Evolutionary conservation across 2,888 invertebrate species (phyloP), one percentile per base, ranked within the genome.

Genomic region (Macroteleia sp.): DNA sequence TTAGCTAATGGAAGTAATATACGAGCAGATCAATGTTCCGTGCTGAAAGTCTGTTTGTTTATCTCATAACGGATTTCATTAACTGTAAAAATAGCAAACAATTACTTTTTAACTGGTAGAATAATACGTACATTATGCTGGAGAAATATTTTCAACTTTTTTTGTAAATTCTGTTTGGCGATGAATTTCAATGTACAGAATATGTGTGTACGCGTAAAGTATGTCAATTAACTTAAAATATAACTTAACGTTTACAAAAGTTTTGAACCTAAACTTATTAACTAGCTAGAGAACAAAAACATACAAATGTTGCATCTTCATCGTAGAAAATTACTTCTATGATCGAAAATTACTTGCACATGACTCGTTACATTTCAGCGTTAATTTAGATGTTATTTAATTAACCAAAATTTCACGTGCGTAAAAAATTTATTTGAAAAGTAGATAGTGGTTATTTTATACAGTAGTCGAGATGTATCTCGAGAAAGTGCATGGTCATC

Each of bases 1-100:
- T 88, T 87, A 88, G 87, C 87, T 87, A 88, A 88, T 88, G 87
- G 86, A 86, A 81, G 84, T 81, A 80, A 84, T 85, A 85, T 86
- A 81, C 80, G 75, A 61, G 46, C 64, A 46, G 22, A 62, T 62
- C 57, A 62, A 76, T n/a, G n/a, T 64, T 56, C 36, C 19, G 20
- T 46, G 50, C 10, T 30, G 44, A 67, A 46, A 32, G 22, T 36
- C 52, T 41, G 52, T 66, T 41, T 59, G 44, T 69, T 75, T 69
- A 56, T 61, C 30, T 48, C 34, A 41, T 48, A 42, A 56, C 20
- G 16, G 32, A 48, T 1, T 39, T 54, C 28, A 56, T 62, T 46
- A 34, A 19, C 16, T 30, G 34, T 52, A 16, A 41, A 61, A 61
- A 54, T 52, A 14, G 25, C 9, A 19, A 44, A 50, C 42, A 32